These are phyloP conservation scores for Periplaneta americana DNA, from an alignment of 1,140 invertebrate genomes.

Conservation along the genomic window DNA sequence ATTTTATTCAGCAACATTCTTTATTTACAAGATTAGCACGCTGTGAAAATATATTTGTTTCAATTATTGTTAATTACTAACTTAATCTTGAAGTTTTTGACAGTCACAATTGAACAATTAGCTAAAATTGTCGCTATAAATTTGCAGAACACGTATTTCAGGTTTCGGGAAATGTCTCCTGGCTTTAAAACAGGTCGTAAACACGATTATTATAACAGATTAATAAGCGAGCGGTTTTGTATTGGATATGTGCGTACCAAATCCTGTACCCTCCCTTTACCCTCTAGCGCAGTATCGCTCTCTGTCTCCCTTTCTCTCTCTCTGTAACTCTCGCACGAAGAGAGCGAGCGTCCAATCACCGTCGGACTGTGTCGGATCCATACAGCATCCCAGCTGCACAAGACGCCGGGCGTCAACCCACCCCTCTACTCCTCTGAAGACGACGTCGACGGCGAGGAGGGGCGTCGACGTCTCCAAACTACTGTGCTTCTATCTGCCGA, in stretches of 20 bases:
- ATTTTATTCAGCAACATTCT: no score
- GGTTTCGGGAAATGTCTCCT: not conserved
- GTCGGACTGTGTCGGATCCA: not conserved
- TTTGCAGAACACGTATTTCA: not conserved
- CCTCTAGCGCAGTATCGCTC: not conserved
- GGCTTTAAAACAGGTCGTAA: not conserved
- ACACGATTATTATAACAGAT: not conserved
- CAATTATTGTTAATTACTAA: no score
- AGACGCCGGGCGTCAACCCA: not conserved
- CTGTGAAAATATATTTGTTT: no score
- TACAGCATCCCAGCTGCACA: not conserved
- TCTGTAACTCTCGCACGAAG: not conserved
- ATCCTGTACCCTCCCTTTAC: not conserved
- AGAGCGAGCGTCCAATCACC: not conserved
- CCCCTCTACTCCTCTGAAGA: not conserved
- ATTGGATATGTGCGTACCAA: not conserved
- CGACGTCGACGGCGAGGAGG: not conserved
- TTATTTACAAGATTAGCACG: no score
- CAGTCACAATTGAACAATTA: no score
- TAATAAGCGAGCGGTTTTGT: not conserved
- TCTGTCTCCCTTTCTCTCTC: not conserved
- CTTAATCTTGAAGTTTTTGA: no score
- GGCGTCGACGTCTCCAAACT: not conserved
- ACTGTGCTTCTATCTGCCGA: not conserved
- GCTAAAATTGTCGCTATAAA: not conserved